These are phyloP conservation scores for Mellivora capensis DNA, from an alignment of 2,113 vertebrate species.

Conservation along the genomic window DNA sequence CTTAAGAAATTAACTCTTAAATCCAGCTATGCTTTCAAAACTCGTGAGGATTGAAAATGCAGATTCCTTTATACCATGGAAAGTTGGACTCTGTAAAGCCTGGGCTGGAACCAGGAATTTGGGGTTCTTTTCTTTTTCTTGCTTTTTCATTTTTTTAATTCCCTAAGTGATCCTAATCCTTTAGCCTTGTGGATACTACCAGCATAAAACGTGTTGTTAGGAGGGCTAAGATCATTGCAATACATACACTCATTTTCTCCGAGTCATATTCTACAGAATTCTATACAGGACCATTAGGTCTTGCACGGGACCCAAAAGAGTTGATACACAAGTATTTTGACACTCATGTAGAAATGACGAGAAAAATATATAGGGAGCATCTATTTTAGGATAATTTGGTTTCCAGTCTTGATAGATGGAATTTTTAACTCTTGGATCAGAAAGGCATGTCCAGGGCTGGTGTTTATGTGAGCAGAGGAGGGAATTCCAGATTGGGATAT, in stretches of 20 bases:
- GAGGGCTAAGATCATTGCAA: background rate
- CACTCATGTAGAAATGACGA: background rate
- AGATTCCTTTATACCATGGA: background rate
- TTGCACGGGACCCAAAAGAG: background rate
- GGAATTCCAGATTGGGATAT: background rate
- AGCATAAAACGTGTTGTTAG: background rate
- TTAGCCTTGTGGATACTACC: background rate
- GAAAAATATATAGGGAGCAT: background rate
- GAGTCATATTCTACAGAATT: background rate
- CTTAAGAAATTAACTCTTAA: background rate
- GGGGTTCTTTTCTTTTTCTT: background rate
- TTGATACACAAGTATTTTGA: background rate
- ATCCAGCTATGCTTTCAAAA: background rate
- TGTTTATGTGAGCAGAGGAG: background rate
- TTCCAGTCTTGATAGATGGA: background rate
- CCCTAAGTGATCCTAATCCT: background rate
- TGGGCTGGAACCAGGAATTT: background rate
- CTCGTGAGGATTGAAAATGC: background rate
- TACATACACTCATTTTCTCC: background rate
- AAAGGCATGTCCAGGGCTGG: background rate
- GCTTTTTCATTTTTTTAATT: background rate
- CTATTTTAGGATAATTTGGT: background rate
- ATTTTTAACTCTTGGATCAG: background rate
- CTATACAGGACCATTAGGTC: background rate
- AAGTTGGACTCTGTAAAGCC: background rate